Evolutionary conservation across 2,113 vertebrate genomes (phyloP).

Genomic region (Nibea coibor): DNA sequence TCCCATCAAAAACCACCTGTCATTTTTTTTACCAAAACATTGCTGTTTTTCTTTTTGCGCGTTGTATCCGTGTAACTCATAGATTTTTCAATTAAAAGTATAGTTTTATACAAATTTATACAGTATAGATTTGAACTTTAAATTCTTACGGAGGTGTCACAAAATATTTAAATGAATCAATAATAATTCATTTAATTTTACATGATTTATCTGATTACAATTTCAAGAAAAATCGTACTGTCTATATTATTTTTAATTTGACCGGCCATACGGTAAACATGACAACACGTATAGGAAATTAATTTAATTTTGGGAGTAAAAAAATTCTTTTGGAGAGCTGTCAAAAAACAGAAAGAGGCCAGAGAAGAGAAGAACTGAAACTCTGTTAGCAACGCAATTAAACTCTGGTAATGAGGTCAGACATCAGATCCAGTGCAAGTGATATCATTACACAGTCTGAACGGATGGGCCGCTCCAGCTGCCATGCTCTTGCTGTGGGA

Average conservation of each 20-base stretch:
- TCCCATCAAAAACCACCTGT: conserved; percentile 57
- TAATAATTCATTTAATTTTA: neutral
- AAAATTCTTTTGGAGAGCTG: conserved; percentile 91
- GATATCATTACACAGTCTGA: conserved; percentile 96
- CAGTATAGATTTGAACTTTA: neutral
- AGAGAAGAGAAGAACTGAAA: conserved; percentile 91
- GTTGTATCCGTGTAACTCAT: neutral
- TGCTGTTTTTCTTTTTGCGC: neutral
- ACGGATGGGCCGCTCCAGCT: conserved; percentile 88
- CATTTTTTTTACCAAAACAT: conserved; percentile 6
- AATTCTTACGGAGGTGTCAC: neutral
- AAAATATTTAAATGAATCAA: neutral
- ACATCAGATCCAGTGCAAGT: conserved; percentile 96
- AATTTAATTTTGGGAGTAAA: conserved; percentile 89
- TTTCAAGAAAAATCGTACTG: neutral
- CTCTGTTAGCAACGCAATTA: conserved; percentile 98
- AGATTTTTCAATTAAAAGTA: neutral
- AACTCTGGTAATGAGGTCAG: conserved; percentile 99
- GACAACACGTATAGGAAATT: conserved; percentile 86
- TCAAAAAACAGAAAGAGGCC: conserved; percentile 92
- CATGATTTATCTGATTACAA: neutral
- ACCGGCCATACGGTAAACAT: conserved; percentile 83
- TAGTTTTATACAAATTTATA: neutral
- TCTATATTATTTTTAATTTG: neutral
- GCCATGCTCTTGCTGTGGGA: conserved; percentile 87